Conservation (phyloP, 2,888 invertebrate genomes). For the Drosophila recens region DNA sequence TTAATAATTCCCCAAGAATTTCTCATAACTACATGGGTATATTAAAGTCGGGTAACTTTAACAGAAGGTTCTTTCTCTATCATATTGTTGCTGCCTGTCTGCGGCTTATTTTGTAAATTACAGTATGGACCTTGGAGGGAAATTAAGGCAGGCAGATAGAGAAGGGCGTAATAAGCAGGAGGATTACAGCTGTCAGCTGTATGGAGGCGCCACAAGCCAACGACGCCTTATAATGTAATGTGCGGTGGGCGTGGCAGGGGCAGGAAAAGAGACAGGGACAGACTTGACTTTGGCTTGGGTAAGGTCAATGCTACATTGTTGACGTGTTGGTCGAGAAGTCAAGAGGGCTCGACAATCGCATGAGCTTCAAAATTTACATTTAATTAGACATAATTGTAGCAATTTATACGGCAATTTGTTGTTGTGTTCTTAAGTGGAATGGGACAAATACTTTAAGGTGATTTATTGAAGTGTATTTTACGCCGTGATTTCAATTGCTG, state of each 20-base stretch:
- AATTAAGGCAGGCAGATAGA: constrained; percentile 21
- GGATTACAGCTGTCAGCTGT: constrained; percentile 58
- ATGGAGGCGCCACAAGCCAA: constrained; percentile 17
- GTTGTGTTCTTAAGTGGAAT: not conserved
- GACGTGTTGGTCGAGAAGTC: constrained; percentile 1
- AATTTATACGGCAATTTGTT: constrained; percentile 63
- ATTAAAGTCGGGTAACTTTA: constrained; percentile 12
- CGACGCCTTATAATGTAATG: constrained; percentile 27
- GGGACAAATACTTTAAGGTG: constrained; percentile 42
- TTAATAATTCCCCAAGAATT: constrained; percentile 3
- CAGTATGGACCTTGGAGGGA: constrained; percentile 33
- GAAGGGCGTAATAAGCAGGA: constrained; percentile 36
- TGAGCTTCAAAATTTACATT: constrained; percentile 68
- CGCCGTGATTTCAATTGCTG: constrained; percentile 31
- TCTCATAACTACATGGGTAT: constrained; percentile 15
- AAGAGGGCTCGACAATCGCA: constrained; percentile 25
- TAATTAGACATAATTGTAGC: constrained; percentile 73
- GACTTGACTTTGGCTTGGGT: constrained; percentile 50
- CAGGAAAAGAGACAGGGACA: not conserved
- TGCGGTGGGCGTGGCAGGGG: constrained; percentile 28
- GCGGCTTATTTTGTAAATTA: constrained; percentile 76
- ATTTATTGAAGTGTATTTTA: constrained; percentile 40
- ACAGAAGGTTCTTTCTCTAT: constrained; percentile 6
- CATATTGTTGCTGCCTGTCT: constrained; percentile 56
- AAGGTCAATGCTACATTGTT: constrained; percentile 53